phyloP scores from a whole-genome alignment of 2,797 vertebrate genomes.

The Dipus sagitta region DNA sequence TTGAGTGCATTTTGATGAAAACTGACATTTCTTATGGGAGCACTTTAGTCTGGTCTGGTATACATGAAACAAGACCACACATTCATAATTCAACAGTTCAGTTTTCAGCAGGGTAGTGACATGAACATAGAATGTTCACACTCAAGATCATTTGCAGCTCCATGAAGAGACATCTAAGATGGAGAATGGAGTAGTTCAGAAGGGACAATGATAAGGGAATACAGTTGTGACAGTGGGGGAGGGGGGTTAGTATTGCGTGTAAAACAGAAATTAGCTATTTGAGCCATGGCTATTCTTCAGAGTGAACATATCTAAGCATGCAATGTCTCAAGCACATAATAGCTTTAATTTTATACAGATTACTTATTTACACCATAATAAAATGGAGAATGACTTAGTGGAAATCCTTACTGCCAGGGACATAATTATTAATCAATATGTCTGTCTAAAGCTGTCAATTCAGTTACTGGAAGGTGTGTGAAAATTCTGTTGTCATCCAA shows the following conservation, averaged over 20 bases:
- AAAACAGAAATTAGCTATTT: not conserved
- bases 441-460: conserved; percentile 72
- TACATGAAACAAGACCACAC: conserved; percentile 76
- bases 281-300: conserved; percentile 47
- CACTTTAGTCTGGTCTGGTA: conserved; percentile 50
- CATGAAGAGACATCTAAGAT: conserved; percentile 18
- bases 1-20: conserved; percentile 65
- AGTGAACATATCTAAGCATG: conserved; percentile 50
- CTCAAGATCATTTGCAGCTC: conserved; percentile 57
- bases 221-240: not conserved
- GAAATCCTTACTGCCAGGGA: conserved; percentile 60
- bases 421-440: conserved; percentile 77
- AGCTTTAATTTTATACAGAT: conserved; percentile 76
- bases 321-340: conserved; percentile 60
- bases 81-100: conserved; percentile 78
- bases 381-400: conserved; percentile 69
- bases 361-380: conserved; percentile 76
- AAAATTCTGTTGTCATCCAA: conserved; percentile 62
- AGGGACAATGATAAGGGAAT: not conserved
- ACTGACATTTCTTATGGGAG: conserved; percentile 71
- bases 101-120: conserved; percentile 71
- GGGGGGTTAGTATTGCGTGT: conserved; percentile 28
- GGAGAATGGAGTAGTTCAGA: conserved; percentile 30
- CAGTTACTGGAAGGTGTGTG: conserved; percentile 65
- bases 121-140: conserved; percentile 65